Evolutionary conservation across 2,888 invertebrate genomes (phyloP), one percentile per base, ranked within the genome.

Genomic region (Thumatha senex): DNA sequence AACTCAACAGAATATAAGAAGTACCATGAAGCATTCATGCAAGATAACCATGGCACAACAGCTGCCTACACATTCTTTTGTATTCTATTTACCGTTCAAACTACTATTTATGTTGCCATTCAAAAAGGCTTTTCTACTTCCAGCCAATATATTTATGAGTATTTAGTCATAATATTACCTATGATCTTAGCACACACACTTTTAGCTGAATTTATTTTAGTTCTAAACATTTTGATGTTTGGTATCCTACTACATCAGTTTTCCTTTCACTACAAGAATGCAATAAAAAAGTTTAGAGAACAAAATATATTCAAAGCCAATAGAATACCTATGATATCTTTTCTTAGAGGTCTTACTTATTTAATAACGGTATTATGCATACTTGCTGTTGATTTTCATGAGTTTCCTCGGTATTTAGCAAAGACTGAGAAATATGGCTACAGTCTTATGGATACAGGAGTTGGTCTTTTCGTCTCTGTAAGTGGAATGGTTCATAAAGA

Each of bases 391-490:
- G 99, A 99, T 84, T 99, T 99, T 78, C 89, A 89, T 41, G 90
- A 95, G 45, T 99, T 98, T 79, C 98, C 99, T 0, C 87, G 96
- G 41, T 89, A 94, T 65, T 96, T 97, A 80, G 96, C 96, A 0
- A 99, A 99, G 87, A 97, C 98, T 0, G 96, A 96, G 74, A 93
- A 84, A 0, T 97, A 93, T 87, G 98, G 99, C 0, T 96, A 94
- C 69, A 95, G 97, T 76, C 80, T 98, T 24, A 99, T 99, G 99
- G 99, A 99, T 78, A 93, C 96, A 9, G 99, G 99, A 9, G 98
- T 99, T 3, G 98, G 98, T 0, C 83, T 96, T 13, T 99, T 96
- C 86, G 93, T 98, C 7, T 89, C 96, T 33, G 93, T 96, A 15
- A 97, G 97, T 89, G 98, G 96, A 0, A 82, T 96, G 36, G 95